A percentile compares a stretch with the other conserved stretches of the same genome.
Conservation (phyloP, 2,113 vertebrate genomes). For the Antennarius striatus region DNA sequence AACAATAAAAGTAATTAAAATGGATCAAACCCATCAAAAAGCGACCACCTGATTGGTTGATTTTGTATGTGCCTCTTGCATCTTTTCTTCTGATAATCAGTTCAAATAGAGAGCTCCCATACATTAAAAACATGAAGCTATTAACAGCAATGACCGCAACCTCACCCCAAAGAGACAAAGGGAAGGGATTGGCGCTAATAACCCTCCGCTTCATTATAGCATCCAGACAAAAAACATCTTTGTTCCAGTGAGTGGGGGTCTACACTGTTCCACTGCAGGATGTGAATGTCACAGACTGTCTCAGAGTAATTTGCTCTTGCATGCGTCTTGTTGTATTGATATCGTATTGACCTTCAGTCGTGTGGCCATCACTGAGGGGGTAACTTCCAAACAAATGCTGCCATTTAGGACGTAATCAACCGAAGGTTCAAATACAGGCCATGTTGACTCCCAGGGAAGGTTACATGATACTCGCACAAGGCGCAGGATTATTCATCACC, state of each 20-base stretch:
- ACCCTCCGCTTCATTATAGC: slow-evolving; percentile 19
- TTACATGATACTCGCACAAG: too few relatives aligned
- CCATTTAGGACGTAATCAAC: slow-evolving; percentile 11
- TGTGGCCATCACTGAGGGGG: slow-evolving; percentile 15
- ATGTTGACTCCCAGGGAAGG: neutral
- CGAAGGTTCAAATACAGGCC: slow-evolving; percentile 1
- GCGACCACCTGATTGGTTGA: too few relatives aligned
- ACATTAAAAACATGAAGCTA: too few relatives aligned
- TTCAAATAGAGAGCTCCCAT: too few relatives aligned
- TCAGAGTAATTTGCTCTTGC: neutral
- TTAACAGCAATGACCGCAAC: slow-evolving; percentile 26
- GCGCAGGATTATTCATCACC: too few relatives aligned
- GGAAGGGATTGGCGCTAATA: neutral
- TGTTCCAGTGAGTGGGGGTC: slow-evolving; percentile 28
- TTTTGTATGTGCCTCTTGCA: too few relatives aligned
- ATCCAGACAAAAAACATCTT: slow-evolving; percentile 26
- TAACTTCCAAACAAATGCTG: neutral
- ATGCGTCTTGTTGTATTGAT: neutral
- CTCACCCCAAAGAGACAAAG: slow-evolving; percentile 51
- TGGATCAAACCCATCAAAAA: too few relatives aligned
- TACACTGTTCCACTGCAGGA: neutral
- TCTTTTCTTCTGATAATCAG: too few relatives aligned
- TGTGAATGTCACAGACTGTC: neutral
- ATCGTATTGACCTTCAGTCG: neutral
- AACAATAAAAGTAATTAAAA: too few relatives aligned